Conservation (phyloP, 2,113 vertebrate genomes). For the Tautogolabrus adspersus region DNA sequence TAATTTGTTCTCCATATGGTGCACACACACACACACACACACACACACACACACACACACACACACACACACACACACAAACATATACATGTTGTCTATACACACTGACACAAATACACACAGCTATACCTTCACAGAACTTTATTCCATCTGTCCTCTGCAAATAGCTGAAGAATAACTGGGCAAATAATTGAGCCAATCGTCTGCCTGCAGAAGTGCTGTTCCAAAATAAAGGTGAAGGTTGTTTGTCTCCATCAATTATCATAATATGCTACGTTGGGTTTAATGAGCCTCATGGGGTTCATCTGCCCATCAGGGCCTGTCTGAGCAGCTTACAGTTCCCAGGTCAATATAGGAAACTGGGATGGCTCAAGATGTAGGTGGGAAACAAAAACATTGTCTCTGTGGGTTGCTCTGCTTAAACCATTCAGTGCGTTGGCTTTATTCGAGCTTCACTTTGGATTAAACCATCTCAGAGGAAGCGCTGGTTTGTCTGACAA, state of each 20-base stretch:
- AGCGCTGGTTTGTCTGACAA: constrained; percentile 26
- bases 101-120: constrained; percentile 20
- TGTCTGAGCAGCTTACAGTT: constrained; percentile 1
- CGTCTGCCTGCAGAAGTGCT: constrained; percentile 26
- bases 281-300: constrained; percentile 55
- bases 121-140: constrained; percentile 19
- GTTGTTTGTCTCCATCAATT: constrained; percentile 34
- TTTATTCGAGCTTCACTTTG: constrained; percentile 50
- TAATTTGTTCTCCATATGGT: constrained; percentile 82
- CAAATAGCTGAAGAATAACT: constrained; percentile 32
- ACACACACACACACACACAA: constrained; percentile 35
- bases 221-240: constrained; percentile 22
- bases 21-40: constrained; percentile 32
- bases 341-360: constrained; percentile 28
- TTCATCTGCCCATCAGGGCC: constrained; percentile 35
- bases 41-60: constrained; percentile 27
- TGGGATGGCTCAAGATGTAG: constrained; percentile 68
- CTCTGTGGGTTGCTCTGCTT: constrained; percentile 67
- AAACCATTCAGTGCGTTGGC: constrained; percentile 50
- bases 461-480: constrained; percentile 57
- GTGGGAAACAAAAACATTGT: constrained; percentile 75
- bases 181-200: constrained; percentile 13
- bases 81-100: constrained; percentile 24
- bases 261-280: constrained; percentile 45
- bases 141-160: constrained; percentile 47